Percentiles rank a stretch among this genome's conserved stretches.
phyloP scores from a whole-genome alignment of 2,888 invertebrate species.

The Endotricha flammealis region DNA sequence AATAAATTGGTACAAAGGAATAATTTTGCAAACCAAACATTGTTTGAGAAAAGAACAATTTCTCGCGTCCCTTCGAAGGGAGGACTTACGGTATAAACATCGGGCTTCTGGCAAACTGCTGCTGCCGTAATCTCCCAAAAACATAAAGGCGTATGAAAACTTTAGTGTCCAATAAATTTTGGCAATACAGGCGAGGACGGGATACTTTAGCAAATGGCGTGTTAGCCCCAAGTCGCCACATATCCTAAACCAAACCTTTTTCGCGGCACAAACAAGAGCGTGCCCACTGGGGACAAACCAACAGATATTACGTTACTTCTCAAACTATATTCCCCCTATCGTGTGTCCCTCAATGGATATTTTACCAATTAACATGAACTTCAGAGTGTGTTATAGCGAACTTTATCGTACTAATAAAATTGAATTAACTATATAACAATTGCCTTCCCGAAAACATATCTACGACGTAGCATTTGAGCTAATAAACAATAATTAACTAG shows the following conservation, averaged over 20 bases:
- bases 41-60: slow-evolving; percentile 43
- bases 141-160: slow-evolving; percentile 64
- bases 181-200: slow-evolving; percentile 49
- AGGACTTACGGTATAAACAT: slow-evolving; percentile 52
- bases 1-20: too few species aligned
- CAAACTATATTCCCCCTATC: too few species aligned
- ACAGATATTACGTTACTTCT: not conserved
- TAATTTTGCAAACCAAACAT: slow-evolving; percentile 38
- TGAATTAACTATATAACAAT: too few species aligned
- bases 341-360: not conserved
- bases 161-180: slow-evolving; percentile 66
- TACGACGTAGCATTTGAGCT: too few species aligned
- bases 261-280: slow-evolving; percentile 3
- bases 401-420: too few species aligned
- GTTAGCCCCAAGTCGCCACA: slow-evolving; percentile 26
- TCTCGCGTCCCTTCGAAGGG: slow-evolving; percentile 41
- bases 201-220: slow-evolving; percentile 37
- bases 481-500: too few species aligned
- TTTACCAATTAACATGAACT: not conserved
- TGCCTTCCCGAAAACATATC: too few species aligned
- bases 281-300: slow-evolving; percentile 5
- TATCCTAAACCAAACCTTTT: slow-evolving; percentile 20
- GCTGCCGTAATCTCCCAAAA: slow-evolving; percentile 57
- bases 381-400: too few species aligned
- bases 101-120: slow-evolving; percentile 42